Base-by-base conservation (phyloP, 2,113 vertebrate species). In the Myocastor coypus region DNA sequence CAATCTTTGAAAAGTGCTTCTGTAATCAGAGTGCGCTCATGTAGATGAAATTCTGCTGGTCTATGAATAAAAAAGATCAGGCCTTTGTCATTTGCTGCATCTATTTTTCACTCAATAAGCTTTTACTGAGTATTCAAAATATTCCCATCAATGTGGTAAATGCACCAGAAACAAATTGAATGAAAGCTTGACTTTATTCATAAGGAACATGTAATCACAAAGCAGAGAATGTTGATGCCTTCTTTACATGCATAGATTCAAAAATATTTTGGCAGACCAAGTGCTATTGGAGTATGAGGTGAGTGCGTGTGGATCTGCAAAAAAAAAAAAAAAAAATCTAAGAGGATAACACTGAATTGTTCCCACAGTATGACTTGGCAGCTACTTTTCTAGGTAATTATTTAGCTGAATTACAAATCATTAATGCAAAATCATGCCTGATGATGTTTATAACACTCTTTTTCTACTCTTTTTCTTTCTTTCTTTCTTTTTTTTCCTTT, bases 1-100 rank as follows among this genome's bases (percentile, higher is more conserved):
- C 93, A 28, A 46, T 89, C 75, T 73, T 95, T 82, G 57, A 90
- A 97, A 96, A 0, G 0, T 34, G 92, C 92, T 75, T 61, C 96
- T 59, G 37, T 97, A 92, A 59, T 85, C 28, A 68, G 34, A 96
- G 26, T 6, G 89, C 34, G 61, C 40, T 40, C 0, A 37, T 69
- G 24, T 34, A 88, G 16, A 46, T 26, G 34, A 87, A 95, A 83
- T 92, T 82, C 46, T 77, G 52, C 66, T 42, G 2, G 7, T 83
- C 2, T 1, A 20, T 84, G 26, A 87, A 52, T 87, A 61, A 20
- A 42, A 42, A 20, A 81, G 1, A 28, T 46, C 28, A 26, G 71
- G 64, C 3, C 6, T 85, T 92, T 50, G 32, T 91, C 22, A 59
- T n/a, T 40, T 57, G 46, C 59, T n/a, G 55, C 7, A 63, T 83